Evolutionary conservation across 1,140 invertebrate species (phyloP).

Genomic region (Cydia fagiglandana): DNA sequence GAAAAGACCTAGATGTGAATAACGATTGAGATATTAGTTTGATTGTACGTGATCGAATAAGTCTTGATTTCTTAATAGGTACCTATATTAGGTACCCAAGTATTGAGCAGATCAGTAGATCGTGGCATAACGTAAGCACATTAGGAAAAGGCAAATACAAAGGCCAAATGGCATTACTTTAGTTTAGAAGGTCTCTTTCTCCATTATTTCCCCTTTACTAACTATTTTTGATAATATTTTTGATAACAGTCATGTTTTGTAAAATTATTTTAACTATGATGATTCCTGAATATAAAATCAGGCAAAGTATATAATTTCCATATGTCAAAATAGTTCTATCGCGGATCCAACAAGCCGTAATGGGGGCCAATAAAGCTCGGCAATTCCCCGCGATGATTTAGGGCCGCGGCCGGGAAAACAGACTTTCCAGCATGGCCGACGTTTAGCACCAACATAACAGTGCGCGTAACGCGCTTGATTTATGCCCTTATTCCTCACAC

Average conservation of each 20-base stretch:
- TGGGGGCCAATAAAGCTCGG: slow-evolving; percentile 45
- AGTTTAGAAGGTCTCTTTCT: too few relatives aligned
- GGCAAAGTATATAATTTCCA: too few relatives aligned
- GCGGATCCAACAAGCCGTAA: slow-evolving; percentile 41
- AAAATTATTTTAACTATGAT: too few relatives aligned
- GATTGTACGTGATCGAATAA: slow-evolving; percentile 16
- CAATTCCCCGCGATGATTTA: slow-evolving; percentile 47
- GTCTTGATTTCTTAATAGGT: background rate
- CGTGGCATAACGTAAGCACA: too few relatives aligned
- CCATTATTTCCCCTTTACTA: too few relatives aligned
- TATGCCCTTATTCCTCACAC: slow-evolving; percentile 25
- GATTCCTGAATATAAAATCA: too few relatives aligned
- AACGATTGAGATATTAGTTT: slow-evolving; percentile 26
- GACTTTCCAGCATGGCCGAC: slow-evolving; percentile 41
- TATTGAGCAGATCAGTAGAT: too few relatives aligned
- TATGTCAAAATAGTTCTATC: background rate
- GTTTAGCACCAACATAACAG: slow-evolving; percentile 33
- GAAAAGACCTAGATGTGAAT: background rate
- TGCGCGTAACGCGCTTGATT: slow-evolving; percentile 11
- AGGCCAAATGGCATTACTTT: too few relatives aligned
- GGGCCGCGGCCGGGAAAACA: slow-evolving; percentile 42
- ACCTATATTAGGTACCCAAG: background rate
- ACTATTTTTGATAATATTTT: too few relatives aligned
- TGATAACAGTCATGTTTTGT: too few relatives aligned
- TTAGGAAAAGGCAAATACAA: too few relatives aligned